Evolutionary conservation across 2,888 invertebrate genomes (phyloP), one percentile per base, ranked within the genome.

Genomic region (Andrena bicolor): DNA sequence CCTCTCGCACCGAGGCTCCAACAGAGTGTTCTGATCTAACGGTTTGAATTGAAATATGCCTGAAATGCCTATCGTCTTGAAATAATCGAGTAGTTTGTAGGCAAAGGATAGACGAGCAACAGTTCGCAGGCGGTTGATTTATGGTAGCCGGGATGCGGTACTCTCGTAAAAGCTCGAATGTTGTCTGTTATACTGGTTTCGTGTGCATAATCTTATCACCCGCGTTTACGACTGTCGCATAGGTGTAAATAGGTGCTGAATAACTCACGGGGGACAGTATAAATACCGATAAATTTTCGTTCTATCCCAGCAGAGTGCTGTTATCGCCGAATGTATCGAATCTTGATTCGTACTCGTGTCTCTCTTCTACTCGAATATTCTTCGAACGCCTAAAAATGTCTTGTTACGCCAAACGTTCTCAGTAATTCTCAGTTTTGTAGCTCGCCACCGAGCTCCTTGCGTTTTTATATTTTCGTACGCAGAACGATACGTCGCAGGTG

Each of bases 111-210:
- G 64, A 13, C 83, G 70, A 53, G 56, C 64, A 63, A 51, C 70
- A 65, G 75, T 75, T 65, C 49, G 72, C 79, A n/a, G 61, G 23
- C 71, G 63, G 82, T 91, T 92, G 91, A 93, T 92, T 92, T 92
- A 92, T 89, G 88, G 79, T 86, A 85, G 76, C 82, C 74, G 80
- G 87, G 69, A 76, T 85, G 85, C 84, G 81, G 81, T 78, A 76
- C 78, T 86, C 84, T 85, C 81, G 87, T 87, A 84, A 85, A 89
- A 83, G 80, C 80, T 61, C 70, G 74, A 64, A 71, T 86, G 74
- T 85, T 85, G 79, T 88, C 82, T 61, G 77, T 79, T 81, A 75
- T 66, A 56, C 69, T 83, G 77, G 76, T 82, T 82, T 82, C 77
- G 79, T 83, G 82, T 80, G 82, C 83, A 83, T 77, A 83, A 86